Evolutionary conservation across 2,888 invertebrate genomes (phyloP).

Genomic region (Drosophila peninsularis): DNA sequence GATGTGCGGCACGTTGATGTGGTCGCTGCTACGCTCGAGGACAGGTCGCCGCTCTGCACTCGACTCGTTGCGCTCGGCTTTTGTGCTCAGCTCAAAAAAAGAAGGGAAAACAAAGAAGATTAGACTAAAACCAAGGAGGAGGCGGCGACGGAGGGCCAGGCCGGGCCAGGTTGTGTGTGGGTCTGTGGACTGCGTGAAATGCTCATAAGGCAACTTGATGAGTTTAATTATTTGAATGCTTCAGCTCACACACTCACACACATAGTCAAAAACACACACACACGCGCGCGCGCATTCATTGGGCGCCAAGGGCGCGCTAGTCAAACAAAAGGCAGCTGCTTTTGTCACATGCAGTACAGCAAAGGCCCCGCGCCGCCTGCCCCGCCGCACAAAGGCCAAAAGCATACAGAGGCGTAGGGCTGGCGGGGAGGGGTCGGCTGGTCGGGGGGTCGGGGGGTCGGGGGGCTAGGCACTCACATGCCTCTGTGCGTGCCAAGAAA

Average conservation of each 20-base stretch:
- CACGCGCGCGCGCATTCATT: conserved; percentile 7
- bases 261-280: conserved; percentile 6
- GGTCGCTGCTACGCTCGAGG: conserved; percentile 36
- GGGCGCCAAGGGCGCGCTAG: conserved; percentile 64
- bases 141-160: conserved; percentile 1
- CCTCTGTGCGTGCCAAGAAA: conserved; percentile 42
- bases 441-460: background rate
- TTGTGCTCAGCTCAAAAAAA: conserved; percentile 44
- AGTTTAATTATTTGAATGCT: conserved; percentile 83
- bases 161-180: background rate
- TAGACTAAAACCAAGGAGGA: conserved; percentile 57
- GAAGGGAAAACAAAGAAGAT: conserved; percentile 75
- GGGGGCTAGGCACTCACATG: conserved; percentile 25
- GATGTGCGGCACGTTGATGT: conserved; percentile 48
- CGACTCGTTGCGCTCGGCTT: conserved; percentile 32
- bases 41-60: conserved; percentile 31
- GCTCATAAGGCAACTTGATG: conserved; percentile 76
- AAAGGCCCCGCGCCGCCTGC: background rate
- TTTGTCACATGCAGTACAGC: conserved; percentile 65
- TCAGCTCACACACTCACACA: conserved; percentile 57
- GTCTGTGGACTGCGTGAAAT: conserved; percentile 37
- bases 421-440: background rate
- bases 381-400: conserved; percentile 20
- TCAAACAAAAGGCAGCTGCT: conserved; percentile 79
- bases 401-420: conserved; percentile 15